Conservation (phyloP, 2,888 invertebrate species). For the Pyrochroa serraticornis region DNA sequence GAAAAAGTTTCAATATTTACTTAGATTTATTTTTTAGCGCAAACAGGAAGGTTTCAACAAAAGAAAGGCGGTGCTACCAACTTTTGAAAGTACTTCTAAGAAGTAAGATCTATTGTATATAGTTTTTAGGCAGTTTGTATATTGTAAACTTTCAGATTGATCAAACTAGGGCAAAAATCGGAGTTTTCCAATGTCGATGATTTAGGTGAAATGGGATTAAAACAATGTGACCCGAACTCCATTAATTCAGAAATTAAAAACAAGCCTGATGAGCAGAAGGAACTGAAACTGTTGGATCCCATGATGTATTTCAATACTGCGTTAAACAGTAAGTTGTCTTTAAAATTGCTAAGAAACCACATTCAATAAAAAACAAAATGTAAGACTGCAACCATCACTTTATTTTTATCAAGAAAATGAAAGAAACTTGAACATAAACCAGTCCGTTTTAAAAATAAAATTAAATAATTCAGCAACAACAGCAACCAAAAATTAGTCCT, state of each 20-base stretch:
- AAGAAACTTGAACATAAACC: too few species aligned
- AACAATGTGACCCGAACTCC: constrained; percentile 18
- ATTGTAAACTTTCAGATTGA: constrained; percentile 34
- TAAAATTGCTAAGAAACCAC: too few species aligned
- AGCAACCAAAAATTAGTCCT: too few species aligned
- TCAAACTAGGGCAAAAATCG: constrained; percentile 34
- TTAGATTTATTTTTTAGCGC: constrained; percentile 1
- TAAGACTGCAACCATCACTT: too few species aligned
- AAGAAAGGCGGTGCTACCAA: constrained; percentile 37
- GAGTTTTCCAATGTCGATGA: constrained; percentile 36
- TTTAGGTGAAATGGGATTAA: constrained; percentile 23
- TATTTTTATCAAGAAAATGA: too few species aligned
- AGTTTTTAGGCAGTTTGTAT: background rate
- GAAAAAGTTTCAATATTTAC: background rate
- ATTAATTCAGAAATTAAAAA: background rate
- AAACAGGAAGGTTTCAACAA: constrained; percentile 30
- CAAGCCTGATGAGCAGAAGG: constrained; percentile 13
- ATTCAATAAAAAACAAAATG: too few species aligned
- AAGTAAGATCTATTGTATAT: constrained; percentile 34
- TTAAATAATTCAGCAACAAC: too few species aligned
- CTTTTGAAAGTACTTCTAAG: constrained; percentile 37
- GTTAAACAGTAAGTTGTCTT: constrained; percentile 47
- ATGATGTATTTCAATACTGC: constrained; percentile 55
- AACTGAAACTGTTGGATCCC: constrained; percentile 48
- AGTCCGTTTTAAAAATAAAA: too few species aligned